Base-by-base conservation (phyloP, 2,888 invertebrate species). In the Archips xylosteana region DNA sequence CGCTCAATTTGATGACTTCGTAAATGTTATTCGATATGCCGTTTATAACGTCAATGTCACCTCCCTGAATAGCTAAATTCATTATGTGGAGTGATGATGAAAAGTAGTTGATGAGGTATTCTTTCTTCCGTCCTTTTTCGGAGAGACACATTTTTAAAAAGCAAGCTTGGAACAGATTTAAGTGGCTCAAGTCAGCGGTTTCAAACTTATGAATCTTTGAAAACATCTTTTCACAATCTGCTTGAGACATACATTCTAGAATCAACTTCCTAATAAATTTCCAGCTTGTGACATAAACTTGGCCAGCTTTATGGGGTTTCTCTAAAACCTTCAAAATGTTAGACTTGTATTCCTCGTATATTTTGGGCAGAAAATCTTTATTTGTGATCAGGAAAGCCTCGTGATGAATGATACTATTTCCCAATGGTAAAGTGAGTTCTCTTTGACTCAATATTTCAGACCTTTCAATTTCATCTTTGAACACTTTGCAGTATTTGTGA, bases 241-340 rank as follows among this genome's bases (percentile, higher is more conserved):
- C 91, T 12, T 89, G 76, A 0, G 95, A 92, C 95, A 96, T 95
- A 80, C 95, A 96, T 78, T 93, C 91, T 0, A 95, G 87, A 54
- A 97, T 94, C 62, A 97, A 84, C 77, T 95, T 94, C 9, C 91
- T 89, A 39, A 96, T 92, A n/a, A 96, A 95, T 69, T 90, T 85
- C 73, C 95, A 93, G 83, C 96, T 95, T 71, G 95, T 94, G 60
- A 95, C 89, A 77, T 96, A 96, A 67, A 96, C 95, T 78, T 95
- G 95, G 0, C 96, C 96, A 3, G 95, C 96, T 89, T 97, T 97
- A 76, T 96, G 96, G 0, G 96, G 97, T 82, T 96, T 96, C 80
- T 96, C 96, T 59, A 97, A 87, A 75, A 95, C 92, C 85, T 96
- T 96, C 66, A 92, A 85, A 49, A 97, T 95, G 76, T 96, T 96